Evolutionary conservation across 2,113 vertebrate species (phyloP).

Genomic region (Casuarius casuarius): DNA sequence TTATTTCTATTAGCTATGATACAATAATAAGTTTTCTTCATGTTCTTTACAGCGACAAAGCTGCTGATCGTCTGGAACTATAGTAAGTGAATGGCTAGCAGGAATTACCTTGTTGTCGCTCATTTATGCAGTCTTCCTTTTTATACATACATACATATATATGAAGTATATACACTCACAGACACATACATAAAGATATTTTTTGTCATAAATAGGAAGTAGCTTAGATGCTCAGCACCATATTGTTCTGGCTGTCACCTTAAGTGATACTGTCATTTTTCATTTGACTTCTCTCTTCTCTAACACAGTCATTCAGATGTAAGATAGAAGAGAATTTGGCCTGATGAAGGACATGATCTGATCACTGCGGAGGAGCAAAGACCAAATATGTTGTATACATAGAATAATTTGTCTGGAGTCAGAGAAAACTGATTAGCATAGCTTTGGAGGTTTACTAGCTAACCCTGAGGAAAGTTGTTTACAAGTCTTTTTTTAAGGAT

Average conservation of each 20-base stretch:
- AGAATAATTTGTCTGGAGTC: not conserved
- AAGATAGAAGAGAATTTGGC: not conserved
- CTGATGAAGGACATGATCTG: not conserved
- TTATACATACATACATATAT: not conserved
- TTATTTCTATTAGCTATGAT: not conserved
- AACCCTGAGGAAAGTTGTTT: not conserved
- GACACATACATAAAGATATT: not conserved
- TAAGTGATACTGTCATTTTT: not conserved
- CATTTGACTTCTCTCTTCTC: not conserved
- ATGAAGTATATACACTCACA: no score
- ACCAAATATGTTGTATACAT: not conserved
- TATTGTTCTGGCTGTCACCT: not conserved
- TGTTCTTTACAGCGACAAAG: not conserved
- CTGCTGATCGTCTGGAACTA: not conserved
- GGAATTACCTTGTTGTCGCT: not conserved
- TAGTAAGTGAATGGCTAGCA: not conserved
- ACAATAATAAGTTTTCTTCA: not conserved
- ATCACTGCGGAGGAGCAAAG: not conserved
- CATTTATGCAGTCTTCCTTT: not conserved
- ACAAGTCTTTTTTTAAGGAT: not conserved
- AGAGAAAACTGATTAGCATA: not conserved
- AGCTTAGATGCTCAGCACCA: not conserved
- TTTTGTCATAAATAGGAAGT: not conserved
- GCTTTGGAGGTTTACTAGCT: not conserved
- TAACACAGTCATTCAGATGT: not conserved